A percentile compares a stretch with the other conserved stretches of the same genome.
Evolutionary conservation across 2,888 invertebrate genomes (phyloP).

Genomic region (Xanthorhoe spadicearia): DNA sequence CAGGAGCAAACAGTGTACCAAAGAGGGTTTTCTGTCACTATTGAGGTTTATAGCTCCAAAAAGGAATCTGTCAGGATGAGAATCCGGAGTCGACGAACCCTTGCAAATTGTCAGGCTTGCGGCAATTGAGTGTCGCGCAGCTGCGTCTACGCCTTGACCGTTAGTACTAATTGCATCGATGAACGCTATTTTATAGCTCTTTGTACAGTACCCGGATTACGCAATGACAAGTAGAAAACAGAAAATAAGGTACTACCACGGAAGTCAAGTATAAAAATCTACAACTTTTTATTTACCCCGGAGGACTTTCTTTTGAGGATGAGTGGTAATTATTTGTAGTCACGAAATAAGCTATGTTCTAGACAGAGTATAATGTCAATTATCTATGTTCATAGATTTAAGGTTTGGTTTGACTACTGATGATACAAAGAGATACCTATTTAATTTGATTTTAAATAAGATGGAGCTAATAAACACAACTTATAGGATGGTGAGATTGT

Average conservation of each 20-base stretch:
- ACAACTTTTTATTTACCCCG: no score
- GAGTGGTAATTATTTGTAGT: no score
- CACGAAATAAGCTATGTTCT: no score
- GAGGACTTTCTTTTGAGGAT: no score
- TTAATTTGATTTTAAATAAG: no score
- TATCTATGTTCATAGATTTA: no score
- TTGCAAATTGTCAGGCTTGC: slow-evolving; percentile 63
- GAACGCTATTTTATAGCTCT: slow-evolving; percentile 66
- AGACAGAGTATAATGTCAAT: no score
- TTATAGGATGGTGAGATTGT: no score
- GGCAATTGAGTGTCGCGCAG: slow-evolving; percentile 72
- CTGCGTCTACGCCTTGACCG: slow-evolving; percentile 63
- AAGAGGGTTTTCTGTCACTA: not conserved
- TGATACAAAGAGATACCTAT: no score
- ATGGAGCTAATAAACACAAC: no score
- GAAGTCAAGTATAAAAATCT: no score
- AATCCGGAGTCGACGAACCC: slow-evolving; percentile 65
- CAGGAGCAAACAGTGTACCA: not conserved
- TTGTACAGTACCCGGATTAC: slow-evolving; percentile 39
- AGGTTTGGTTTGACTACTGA: no score
- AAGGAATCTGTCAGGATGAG: slow-evolving; percentile 20
- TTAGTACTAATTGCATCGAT: slow-evolving; percentile 68
- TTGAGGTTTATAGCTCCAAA: not conserved
- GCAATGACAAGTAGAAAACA: slow-evolving; percentile 2
- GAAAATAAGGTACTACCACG: not conserved